Evolutionary conservation across 2,888 invertebrate species (phyloP), one percentile per base, ranked within the genome.

Genomic region (Meghimatium bilineatum): DNA sequence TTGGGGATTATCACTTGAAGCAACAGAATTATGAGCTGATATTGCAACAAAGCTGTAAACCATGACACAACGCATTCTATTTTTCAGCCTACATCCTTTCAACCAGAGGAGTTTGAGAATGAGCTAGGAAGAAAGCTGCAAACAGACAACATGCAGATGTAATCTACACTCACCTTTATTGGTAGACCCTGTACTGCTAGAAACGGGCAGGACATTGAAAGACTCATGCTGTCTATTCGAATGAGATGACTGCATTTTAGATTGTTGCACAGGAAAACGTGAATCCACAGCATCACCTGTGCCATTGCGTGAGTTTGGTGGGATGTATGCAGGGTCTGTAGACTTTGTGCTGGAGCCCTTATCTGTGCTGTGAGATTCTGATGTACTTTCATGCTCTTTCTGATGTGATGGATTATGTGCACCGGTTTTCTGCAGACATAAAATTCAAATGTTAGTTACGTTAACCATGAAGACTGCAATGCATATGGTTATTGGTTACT

Each of bases 221-320:
- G 80, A 80, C n/a, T 80, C 72, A 29, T 60, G 44, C 29, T 60
- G 32, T 1, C 44, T 66, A 23, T 69, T 80, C 10, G 14, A 10
- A 34, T 32, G 69, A 26, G 52, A 6, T 5, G 69, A 26, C n/a
- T 72, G 80, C n/a, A 49, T 1, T 20, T 69, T 72, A 12, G 52
- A 34, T 20, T 52, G 66, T 23, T 71, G 72, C 12, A 34, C 20
- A 1, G 75, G 29, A 20, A 38, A 26, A 8, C 56, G n/a, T 6
- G 69, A 52, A 69, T 80, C 69, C 44, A 66, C 44, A 38, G 67
- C 36, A n/a, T 80, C 79, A 0, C 79, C 79, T 5, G 67, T 74
- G 20, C 81, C 81, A 63, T 81, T 81, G 38, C 81, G 81, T 20
- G 81, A 56, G 75, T 72, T 74, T 10, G 74, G 81, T 23, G 81